A percentile compares a stretch with the other conserved stretches of the same genome.
Evolutionary conservation across 2,888 invertebrate species (phyloP).

Genomic region (Tenthredo livida): DNA sequence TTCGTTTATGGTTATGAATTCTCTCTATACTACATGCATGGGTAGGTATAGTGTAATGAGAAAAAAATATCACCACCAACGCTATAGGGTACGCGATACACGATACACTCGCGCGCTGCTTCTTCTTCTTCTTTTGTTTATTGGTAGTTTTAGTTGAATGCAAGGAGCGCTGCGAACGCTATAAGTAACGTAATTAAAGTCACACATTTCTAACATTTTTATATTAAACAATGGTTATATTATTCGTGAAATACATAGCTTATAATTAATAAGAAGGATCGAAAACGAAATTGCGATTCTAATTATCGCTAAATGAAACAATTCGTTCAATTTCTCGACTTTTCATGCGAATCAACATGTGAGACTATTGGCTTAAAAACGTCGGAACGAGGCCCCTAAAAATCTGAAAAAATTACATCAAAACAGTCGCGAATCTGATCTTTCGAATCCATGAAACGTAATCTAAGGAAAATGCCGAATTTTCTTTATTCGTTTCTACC

Average conservation of each 20-base stretch:
- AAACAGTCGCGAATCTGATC: neutral
- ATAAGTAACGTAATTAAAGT: neutral
- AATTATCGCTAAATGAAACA: neutral
- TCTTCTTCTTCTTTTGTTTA: conserved; percentile 9
- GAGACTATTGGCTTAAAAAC: no score
- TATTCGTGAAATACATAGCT: no score
- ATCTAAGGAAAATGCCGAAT: neutral
- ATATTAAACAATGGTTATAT: no score
- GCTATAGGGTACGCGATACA: neutral
- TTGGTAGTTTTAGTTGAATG: neutral
- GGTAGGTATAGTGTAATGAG: neutral
- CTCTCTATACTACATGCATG: no score
- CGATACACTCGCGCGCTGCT: neutral
- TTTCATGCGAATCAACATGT: no score
- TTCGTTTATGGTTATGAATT: conserved; percentile 7
- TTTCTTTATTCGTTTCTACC: neutral
- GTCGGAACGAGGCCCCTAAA: neutral
- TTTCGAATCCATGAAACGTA: neutral
- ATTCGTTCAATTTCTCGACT: no score
- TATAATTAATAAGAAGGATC: no score
- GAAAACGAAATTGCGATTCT: neutral
- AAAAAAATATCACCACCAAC: neutral
- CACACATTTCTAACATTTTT: neutral
- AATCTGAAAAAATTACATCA: neutral
- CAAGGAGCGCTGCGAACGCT: neutral